These are phyloP conservation scores for Drosophila nigrodunni DNA, from an alignment of 1,140 invertebrate genomes.

Conservation along the genomic window DNA sequence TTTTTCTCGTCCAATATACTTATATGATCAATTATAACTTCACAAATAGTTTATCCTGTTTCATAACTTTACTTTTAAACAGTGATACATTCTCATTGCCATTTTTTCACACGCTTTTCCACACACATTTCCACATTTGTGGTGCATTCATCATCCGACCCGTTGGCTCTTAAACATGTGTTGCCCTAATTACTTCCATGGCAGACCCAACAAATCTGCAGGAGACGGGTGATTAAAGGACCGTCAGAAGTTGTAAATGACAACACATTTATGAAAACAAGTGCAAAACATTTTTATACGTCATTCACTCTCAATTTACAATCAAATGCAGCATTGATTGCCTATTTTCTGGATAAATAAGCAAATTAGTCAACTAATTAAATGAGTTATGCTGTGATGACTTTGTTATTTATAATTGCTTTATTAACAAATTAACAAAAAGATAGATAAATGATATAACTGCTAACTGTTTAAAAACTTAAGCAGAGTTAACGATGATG, in stretches of 20 bases:
- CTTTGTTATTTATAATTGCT: background rate
- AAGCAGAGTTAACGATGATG: background rate
- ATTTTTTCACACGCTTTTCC: too few relatives aligned
- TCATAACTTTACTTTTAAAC: too few relatives aligned
- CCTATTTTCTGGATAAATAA: constrained; percentile 5
- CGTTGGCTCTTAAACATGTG: constrained; percentile 61
- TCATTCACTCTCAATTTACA: constrained; percentile 1
- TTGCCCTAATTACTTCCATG: constrained; percentile 68
- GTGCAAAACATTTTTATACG: constrained; percentile 32
- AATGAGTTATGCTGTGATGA: background rate
- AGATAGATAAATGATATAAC: background rate
- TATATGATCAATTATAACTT: too few relatives aligned
- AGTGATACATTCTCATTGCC: too few relatives aligned
- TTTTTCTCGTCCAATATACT: too few relatives aligned
- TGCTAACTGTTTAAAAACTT: background rate
- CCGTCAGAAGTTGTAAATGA: constrained; percentile 37
- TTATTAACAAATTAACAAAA: background rate
- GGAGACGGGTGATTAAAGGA: constrained; percentile 51
- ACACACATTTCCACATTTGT: constrained; percentile 43
- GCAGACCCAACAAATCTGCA: background rate
- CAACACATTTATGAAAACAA: constrained; percentile 39
- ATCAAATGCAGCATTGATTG: constrained; percentile 49
- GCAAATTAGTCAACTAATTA: constrained; percentile 37
- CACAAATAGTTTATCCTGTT: too few relatives aligned
- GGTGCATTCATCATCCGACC: constrained; percentile 61